Evolutionary conservation across 2,888 invertebrate species (phyloP).

Genomic region (Deilephila porcellus): DNA sequence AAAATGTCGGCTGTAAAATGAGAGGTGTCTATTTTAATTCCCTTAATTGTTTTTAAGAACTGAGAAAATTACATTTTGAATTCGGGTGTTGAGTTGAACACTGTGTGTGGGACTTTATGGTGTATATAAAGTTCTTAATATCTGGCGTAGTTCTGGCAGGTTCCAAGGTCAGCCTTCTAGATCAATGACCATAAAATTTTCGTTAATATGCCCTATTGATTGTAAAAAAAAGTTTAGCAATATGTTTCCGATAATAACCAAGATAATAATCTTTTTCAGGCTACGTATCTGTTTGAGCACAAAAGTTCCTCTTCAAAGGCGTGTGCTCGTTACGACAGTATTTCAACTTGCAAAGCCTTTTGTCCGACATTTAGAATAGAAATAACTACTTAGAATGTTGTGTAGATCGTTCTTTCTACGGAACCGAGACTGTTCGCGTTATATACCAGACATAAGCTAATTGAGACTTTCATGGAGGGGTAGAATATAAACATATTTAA

Average conservation of each 20-base stretch:
- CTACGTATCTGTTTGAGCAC: constrained; percentile 29
- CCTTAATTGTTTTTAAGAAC: no score
- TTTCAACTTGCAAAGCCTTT: constrained; percentile 41
- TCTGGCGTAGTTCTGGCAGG: no score
- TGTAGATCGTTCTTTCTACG: background rate
- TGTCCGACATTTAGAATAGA: constrained; percentile 39
- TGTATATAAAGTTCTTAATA: no score
- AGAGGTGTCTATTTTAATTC: no score
- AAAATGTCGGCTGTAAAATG: no score
- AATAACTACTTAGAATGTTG: constrained; percentile 34
- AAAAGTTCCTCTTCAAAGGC: constrained; percentile 44
- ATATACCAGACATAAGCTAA: background rate
- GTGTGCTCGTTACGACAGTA: constrained; percentile 46
- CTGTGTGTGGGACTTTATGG: no score
- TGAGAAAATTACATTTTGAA: no score
- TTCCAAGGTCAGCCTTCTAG: no score
- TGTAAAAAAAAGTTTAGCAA: background rate
- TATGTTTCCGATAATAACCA: background rate
- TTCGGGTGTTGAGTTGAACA: no score
- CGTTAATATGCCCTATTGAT: no score
- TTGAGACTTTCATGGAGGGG: background rate
- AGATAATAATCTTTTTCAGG: background rate
- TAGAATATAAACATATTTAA: background rate
- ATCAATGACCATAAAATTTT: no score
- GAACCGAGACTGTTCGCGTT: background rate